These are phyloP conservation scores for Procambarus clarkii DNA, from an alignment of 1,140 invertebrate genomes.

Conservation along the genomic window DNA sequence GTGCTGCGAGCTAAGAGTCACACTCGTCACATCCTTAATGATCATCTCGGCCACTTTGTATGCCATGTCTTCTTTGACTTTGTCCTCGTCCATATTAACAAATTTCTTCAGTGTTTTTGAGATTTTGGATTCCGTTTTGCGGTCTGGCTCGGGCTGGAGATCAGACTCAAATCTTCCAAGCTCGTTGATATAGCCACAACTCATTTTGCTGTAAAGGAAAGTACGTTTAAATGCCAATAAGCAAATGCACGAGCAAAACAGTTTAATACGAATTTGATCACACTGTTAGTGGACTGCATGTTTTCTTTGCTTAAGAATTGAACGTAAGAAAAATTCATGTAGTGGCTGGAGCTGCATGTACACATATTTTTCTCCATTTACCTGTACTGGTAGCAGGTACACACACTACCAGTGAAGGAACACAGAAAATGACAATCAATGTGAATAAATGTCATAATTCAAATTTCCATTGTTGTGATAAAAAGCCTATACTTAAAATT, in stretches of 20 bases:
- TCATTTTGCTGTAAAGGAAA: conserved; percentile 33
- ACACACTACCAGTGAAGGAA: too few relatives aligned
- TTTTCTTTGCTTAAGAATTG: too few relatives aligned
- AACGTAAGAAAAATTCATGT: too few relatives aligned
- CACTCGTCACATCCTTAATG: conserved; percentile 62
- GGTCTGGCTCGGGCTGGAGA: conserved; percentile 42
- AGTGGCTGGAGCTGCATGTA: too few relatives aligned
- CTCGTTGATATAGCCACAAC: conserved; percentile 62
- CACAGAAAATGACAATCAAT: too few relatives aligned
- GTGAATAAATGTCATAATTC: too few relatives aligned
- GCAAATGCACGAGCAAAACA: not conserved
- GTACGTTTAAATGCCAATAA: not conserved
- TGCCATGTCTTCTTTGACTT: conserved; percentile 61
- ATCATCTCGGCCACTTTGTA: conserved; percentile 68
- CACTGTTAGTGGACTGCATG: too few relatives aligned
- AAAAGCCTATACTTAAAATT: too few relatives aligned
- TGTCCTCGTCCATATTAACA: conserved; percentile 53
- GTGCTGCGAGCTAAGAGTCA: conserved; percentile 37
- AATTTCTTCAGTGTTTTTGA: conserved; percentile 40
- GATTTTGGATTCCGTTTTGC: conserved; percentile 29
- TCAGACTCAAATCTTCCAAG: conserved; percentile 59
- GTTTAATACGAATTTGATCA: too few relatives aligned
- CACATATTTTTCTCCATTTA: too few relatives aligned
- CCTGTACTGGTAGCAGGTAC: too few relatives aligned
- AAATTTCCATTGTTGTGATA: too few relatives aligned